Evolutionary conservation across 1,140 invertebrate genomes (phyloP).

Genomic region (Stenopsyche tienmushanensis): DNA sequence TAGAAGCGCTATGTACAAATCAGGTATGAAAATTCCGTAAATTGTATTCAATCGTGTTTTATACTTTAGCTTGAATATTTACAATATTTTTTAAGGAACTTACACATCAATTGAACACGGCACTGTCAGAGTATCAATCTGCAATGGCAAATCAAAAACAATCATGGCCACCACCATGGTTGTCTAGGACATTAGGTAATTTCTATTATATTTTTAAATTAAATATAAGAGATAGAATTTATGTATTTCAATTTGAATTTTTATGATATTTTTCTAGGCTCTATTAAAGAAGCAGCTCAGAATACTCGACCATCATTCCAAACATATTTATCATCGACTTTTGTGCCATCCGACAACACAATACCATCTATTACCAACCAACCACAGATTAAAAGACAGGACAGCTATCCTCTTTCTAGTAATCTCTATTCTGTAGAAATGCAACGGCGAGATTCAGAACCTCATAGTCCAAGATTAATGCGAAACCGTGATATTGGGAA

Average conservation of each 20-base stretch:
- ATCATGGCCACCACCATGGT: slow-evolving; percentile 81
- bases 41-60: slow-evolving; percentile 11
- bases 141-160: slow-evolving; percentile 69
- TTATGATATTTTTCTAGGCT: slow-evolving; percentile 46
- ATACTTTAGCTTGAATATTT: background rate
- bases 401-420: slow-evolving; percentile 43
- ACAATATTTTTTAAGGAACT: slow-evolving; percentile 66
- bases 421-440: slow-evolving; percentile 20
- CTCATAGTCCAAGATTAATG: slow-evolving; percentile 49
- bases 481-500: slow-evolving; percentile 49
- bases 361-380: slow-evolving; percentile 43
- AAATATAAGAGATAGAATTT: background rate
- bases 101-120: slow-evolving; percentile 86
- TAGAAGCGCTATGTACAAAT: slow-evolving; percentile 95
- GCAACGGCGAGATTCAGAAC: slow-evolving; percentile 51
- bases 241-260: background rate
- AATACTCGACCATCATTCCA: slow-evolving; percentile 52
- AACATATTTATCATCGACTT: slow-evolving; percentile 50
- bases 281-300: slow-evolving; percentile 67
- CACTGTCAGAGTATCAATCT: slow-evolving; percentile 77
- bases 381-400: slow-evolving; percentile 38
- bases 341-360: slow-evolving; percentile 42
- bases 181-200: slow-evolving; percentile 79
- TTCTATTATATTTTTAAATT: background rate
- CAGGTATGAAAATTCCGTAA: slow-evolving; percentile 61